A percentile compares a stretch with the other conserved stretches of the same genome.
Evolutionary conservation across 1,140 invertebrate genomes (phyloP).

Genomic region (Caerostris extrusa): DNA sequence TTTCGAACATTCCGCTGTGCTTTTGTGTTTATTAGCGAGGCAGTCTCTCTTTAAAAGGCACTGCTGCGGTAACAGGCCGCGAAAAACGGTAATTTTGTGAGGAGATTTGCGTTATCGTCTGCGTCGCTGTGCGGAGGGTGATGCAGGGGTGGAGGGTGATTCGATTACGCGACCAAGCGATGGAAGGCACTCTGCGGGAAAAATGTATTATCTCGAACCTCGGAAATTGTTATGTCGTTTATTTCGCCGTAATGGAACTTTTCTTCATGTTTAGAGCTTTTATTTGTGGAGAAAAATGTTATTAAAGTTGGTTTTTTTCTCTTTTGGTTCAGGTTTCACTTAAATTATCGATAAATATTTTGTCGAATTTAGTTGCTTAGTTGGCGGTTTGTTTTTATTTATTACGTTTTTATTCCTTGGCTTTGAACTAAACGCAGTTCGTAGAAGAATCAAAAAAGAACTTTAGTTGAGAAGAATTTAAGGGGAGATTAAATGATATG

Average conservation of each 20-base stretch:
- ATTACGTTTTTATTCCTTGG: neutral
- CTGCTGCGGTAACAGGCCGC: constrained; percentile 17
- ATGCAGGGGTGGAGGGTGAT: neutral
- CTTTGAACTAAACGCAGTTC: neutral
- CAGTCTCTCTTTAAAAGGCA: neutral
- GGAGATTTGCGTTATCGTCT: neutral
- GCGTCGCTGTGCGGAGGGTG: neutral
- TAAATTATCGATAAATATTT: constrained; percentile 29
- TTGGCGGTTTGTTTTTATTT: neutral
- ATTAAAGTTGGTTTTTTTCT: neutral
- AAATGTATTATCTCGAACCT: neutral
- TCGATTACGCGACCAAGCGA: neutral
- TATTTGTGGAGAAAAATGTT: neutral
- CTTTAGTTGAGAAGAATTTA: neutral
- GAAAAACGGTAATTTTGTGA: constrained; percentile 28
- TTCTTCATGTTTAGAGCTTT: neutral
- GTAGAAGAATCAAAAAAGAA: neutral
- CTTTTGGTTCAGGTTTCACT: neutral
- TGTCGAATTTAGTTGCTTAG: neutral
- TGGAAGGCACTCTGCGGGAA: neutral
- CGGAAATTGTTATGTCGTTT: constrained; percentile 32
- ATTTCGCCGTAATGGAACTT: constrained; percentile 14
- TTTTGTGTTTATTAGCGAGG: neutral
- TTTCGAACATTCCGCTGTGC: neutral
- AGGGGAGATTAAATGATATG: neutral